These are phyloP conservation scores for Eumacrocentrus americanus DNA, from an alignment of 2,888 invertebrate genomes.

Conservation along the genomic window DNA sequence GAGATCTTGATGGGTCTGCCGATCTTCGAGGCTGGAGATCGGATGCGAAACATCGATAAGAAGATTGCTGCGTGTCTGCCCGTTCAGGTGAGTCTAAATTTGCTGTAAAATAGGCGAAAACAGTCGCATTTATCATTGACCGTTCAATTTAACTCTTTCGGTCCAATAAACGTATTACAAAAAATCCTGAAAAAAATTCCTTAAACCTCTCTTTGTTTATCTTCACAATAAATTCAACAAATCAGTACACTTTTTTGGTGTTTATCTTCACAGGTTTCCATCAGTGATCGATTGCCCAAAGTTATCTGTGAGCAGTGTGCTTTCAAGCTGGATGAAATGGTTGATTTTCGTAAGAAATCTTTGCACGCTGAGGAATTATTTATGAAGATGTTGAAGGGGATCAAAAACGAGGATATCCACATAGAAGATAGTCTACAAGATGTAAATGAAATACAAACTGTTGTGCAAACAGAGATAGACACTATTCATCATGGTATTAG, in stretches of 20 bases:
- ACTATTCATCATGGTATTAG: conserved; percentile 26
- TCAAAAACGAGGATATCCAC: conserved; percentile 47
- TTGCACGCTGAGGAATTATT: conserved; percentile 65
- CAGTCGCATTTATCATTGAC: no score
- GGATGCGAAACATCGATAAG: conserved; percentile 64
- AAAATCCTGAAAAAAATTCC: background rate
- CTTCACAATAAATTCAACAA: background rate
- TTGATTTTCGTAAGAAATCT: conserved; percentile 66
- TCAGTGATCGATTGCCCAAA: conserved; percentile 66
- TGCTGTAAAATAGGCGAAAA: conserved; percentile 1
- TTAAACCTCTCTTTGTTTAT: background rate
- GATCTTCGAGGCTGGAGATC: conserved; percentile 63
- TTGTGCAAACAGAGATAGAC: conserved; percentile 42
- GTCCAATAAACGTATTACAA: no score
- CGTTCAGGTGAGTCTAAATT: conserved; percentile 61
- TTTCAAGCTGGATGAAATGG: conserved; percentile 66
- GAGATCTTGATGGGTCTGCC: conserved; percentile 60
- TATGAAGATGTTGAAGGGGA: conserved; percentile 57
- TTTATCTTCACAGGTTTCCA: conserved; percentile 61
- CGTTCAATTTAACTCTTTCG: no score
- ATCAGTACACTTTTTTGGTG: no score
- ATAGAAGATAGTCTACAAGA: conserved; percentile 44
- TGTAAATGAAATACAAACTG: conserved; percentile 45
- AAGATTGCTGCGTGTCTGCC: conserved; percentile 67
- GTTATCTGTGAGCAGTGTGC: conserved; percentile 67